Evolutionary conservation across 2,113 vertebrate genomes (phyloP), one percentile per base, ranked within the genome.

Genomic region (Corythornis vintsioides): DNA sequence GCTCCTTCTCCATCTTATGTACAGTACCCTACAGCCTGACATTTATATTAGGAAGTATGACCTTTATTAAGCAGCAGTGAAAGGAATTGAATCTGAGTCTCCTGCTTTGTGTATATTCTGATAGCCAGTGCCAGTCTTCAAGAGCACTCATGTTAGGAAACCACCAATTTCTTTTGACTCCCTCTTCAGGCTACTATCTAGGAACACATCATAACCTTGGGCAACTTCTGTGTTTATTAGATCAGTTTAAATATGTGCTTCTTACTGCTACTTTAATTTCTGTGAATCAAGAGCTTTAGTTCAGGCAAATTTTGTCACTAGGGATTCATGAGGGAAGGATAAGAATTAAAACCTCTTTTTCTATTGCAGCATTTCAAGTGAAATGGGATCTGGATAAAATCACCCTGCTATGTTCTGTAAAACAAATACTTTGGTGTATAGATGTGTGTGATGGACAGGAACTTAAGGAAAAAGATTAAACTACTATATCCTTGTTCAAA

Each of bases 161-260:
- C 12, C 3, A 1, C 11, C 1, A 1, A 2, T 5, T 82, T 14
- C 8, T 5, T 59, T 22, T 2, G 4, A 5, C 3, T 3, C 7
- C 3, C 9, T 93, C 7, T 18, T 70, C 56, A 59, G 13, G 6
- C 7, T 3, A 0, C 15, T 50, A 2, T 35, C 56, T 74, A 16
- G 29, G 40, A 66, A 77, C 15, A 15, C 4, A 40, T 53, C 28
- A 19, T 55, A 59, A 22, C 10, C 11, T 2, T 3, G 0, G 0
- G 8, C 33, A 76, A 80, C 11, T 6, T 75, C n/a, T 38, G 10
- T 63, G 52, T 43, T 91, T 84, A 43, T 18, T 31, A 64, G 9
- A 21, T 35, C 7, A 22, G 4, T 55, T 75, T 52, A 64, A 71
- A 72, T 64, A 60, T 6, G 0, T 25, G 25, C 5, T 75, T 25